Conservation (phyloP, 2,888 invertebrate genomes). For the Polymixis lichenea region DNA sequence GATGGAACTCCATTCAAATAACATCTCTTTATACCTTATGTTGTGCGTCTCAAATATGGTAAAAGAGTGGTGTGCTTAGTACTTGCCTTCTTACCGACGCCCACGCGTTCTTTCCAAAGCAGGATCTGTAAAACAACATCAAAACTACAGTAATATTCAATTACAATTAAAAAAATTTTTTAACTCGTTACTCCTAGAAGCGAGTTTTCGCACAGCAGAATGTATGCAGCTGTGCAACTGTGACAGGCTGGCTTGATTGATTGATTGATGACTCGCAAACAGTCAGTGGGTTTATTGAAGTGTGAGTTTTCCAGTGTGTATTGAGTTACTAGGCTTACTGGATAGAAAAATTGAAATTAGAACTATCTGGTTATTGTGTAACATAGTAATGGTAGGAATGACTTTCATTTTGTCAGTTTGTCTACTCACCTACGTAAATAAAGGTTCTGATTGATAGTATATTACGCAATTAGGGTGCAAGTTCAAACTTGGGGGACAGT, state of each 20-base stretch:
- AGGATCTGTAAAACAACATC: neutral
- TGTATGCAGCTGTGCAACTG: slow-evolving; percentile 39
- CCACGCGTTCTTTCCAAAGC: neutral
- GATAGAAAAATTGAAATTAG: neutral
- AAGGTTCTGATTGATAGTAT: too few relatives aligned
- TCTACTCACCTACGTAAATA: too few relatives aligned
- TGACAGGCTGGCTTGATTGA: slow-evolving; percentile 34
- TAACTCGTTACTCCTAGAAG: slow-evolving; percentile 10
- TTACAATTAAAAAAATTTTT: neutral
- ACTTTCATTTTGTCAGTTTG: too few relatives aligned
- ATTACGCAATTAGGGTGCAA: neutral
- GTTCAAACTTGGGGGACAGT: neutral
- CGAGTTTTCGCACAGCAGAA: neutral
- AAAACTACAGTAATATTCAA: neutral
- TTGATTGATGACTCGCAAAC: slow-evolving; percentile 42
- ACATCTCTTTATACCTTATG: neutral
- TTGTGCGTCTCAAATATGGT: neutral
- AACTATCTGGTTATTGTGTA: neutral
- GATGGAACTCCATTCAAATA: neutral
- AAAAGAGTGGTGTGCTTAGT: neutral
- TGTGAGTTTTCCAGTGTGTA: slow-evolving; percentile 1
- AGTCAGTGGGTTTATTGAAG: slow-evolving; percentile 10
- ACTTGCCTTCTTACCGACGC: too few relatives aligned
- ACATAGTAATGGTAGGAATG: too few relatives aligned
- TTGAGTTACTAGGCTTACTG: neutral